Conservation (phyloP, 1,140 invertebrate genomes). For the Samia ricini region DNA sequence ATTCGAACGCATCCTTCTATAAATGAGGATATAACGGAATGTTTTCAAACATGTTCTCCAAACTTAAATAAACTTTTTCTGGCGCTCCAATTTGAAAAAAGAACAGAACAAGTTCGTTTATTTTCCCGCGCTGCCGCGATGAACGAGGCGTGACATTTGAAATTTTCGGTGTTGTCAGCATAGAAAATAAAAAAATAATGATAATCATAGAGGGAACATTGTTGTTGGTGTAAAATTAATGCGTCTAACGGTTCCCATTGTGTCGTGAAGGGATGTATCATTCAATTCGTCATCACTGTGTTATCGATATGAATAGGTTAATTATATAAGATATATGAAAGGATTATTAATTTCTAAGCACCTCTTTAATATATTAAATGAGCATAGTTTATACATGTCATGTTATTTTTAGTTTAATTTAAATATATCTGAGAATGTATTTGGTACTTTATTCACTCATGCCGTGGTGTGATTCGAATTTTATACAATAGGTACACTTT, state of each 20-base stretch:
- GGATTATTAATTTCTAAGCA: constrained; percentile 25
- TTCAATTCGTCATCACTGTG: constrained; percentile 29
- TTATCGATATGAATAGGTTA: constrained; percentile 41
- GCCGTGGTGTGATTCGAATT: no score
- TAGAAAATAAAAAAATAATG: constrained; percentile 46
- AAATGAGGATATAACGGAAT: constrained; percentile 52
- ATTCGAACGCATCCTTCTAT: constrained; percentile 43
- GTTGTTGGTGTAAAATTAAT: constrained; percentile 56
- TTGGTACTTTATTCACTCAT: no score
- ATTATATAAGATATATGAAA: constrained; percentile 36
- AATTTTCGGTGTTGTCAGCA: constrained; percentile 58
- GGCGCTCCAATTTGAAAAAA: constrained; percentile 41
- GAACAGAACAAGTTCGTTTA: constrained; percentile 41
- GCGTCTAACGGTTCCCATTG: constrained; percentile 57
- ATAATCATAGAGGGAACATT: constrained; percentile 33
- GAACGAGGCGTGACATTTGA: constrained; percentile 68
- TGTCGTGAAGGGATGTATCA: constrained; percentile 39
- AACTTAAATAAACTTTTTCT: constrained; percentile 55
- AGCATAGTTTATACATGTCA: neutral
- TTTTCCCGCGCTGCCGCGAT: constrained; percentile 52
- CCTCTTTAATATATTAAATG: neutral
- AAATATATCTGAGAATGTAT: neutral
- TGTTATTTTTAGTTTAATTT: neutral
- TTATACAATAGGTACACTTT: no score
- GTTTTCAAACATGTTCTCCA: constrained; percentile 41